Conservation (phyloP, 2,113 vertebrate species). For the Takifugu bimaculatus region DNA sequence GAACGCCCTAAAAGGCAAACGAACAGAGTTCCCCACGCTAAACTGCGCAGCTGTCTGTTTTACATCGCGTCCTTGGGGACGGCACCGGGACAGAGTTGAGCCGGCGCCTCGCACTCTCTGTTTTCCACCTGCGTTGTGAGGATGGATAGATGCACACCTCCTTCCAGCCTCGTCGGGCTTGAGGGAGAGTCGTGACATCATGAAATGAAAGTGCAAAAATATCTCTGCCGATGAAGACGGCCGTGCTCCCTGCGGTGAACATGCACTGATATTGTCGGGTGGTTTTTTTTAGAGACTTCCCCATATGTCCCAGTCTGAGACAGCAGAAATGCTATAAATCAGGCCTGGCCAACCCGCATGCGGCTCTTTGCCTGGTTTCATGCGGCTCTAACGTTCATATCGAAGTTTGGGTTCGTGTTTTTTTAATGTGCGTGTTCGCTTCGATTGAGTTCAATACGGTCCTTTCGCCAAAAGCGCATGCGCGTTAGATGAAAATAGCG, state of each 20-base stretch:
- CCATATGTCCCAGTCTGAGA: background rate
- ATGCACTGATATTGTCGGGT: background rate
- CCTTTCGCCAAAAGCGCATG: too few species aligned
- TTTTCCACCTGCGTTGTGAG: constrained; percentile 37
- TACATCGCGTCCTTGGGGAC: constrained; percentile 30
- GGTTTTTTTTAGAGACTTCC: background rate
- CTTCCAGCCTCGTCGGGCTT: constrained; percentile 7
- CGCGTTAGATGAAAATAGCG: too few species aligned
- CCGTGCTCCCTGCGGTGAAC: constrained; percentile 3
- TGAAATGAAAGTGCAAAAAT: constrained; percentile 38
- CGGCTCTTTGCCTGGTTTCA: too few species aligned
- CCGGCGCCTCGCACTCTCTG: constrained; percentile 22
- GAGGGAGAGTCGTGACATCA: constrained; percentile 12
- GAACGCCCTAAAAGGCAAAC: background rate
- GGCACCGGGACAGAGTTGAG: constrained; percentile 8
- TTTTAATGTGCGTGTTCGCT: too few species aligned
- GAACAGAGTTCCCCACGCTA: constrained; percentile 10
- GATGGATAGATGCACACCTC: constrained; percentile 15
- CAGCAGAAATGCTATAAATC: too few species aligned
- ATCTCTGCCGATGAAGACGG: constrained; percentile 11
- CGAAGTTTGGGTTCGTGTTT: too few species aligned
- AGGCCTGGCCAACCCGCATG: too few species aligned
- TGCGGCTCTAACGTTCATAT: too few species aligned
- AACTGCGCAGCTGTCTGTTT: constrained; percentile 23
- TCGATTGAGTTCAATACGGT: too few species aligned